These are phyloP conservation scores for Neoaliturus tenellus DNA, from an alignment of 2,888 invertebrate species.

Conservation along the genomic window DNA sequence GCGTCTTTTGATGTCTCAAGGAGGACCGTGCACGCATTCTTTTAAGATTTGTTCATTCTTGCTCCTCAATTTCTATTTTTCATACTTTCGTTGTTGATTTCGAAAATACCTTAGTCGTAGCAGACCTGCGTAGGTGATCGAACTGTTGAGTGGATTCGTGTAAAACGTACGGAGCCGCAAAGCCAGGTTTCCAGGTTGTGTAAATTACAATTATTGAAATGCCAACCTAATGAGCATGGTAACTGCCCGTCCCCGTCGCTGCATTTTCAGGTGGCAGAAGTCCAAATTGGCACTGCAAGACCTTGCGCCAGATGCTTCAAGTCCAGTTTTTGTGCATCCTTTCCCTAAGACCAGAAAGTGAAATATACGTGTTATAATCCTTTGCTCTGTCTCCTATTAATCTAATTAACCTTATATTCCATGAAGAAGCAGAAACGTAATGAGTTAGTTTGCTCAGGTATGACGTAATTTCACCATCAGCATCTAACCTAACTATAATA, in stretches of 20 bases:
- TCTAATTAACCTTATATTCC: neutral
- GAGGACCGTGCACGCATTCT: neutral
- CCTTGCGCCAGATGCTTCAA: conserved; percentile 9
- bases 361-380: neutral
- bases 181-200: neutral
- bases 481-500: too few relatives aligned
- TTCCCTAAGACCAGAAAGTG: neutral
- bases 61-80: too few relatives aligned
- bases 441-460: neutral
- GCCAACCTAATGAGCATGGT: neutral
- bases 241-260: neutral
- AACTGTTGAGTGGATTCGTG: too few relatives aligned
- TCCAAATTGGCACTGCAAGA: conserved; percentile 10
- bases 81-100: too few relatives aligned
- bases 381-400: neutral
- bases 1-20: conserved; percentile 27
- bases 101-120: too few relatives aligned
- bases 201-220: conserved; percentile 6
- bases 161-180: neutral
- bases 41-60: too few relatives aligned
- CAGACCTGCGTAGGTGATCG: too few relatives aligned
- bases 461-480: too few relatives aligned
- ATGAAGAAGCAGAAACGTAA: neutral
- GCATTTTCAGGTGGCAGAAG: conserved; percentile 9
- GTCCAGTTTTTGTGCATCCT: neutral